A percentile compares a stretch with the other conserved stretches of the same genome.
Evolutionary conservation across 1,140 invertebrate species (phyloP).

Genomic region (Harpegnathos saltator): DNA sequence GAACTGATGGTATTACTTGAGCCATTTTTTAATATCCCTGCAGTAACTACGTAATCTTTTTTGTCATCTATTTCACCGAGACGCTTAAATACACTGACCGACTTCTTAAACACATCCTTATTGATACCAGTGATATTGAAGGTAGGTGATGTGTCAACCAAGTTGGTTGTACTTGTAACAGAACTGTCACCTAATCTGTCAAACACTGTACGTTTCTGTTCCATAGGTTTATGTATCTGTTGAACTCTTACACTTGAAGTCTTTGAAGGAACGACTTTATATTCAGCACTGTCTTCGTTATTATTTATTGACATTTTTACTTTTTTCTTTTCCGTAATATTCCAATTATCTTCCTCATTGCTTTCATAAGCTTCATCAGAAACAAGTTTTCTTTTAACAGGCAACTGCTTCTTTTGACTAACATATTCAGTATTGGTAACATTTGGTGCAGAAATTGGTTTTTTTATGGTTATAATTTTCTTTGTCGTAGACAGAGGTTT

Average conservation of each 20-base stretch:
- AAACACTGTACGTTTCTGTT: constrained; percentile 84
- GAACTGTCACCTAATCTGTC: constrained; percentile 84
- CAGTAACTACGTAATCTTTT: constrained; percentile 70
- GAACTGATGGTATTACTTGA: constrained; percentile 34
- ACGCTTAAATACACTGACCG: constrained; percentile 82
- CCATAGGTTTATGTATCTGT: constrained; percentile 80
- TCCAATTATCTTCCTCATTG: constrained; percentile 71
- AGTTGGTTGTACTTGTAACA: constrained; percentile 84
- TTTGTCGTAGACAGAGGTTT: constrained; percentile 65
- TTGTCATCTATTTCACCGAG: constrained; percentile 83
- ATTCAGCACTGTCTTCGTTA: constrained; percentile 82
- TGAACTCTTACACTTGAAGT: constrained; percentile 81
- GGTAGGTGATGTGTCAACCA: constrained; percentile 76
- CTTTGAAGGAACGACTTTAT: constrained; percentile 85
- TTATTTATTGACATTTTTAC: constrained; percentile 75
- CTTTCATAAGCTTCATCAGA: constrained; percentile 61
- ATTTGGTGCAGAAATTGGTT: constrained; percentile 64
- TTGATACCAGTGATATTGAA: constrained; percentile 84
- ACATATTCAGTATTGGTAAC: constrained; percentile 66
- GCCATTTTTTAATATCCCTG: constrained; percentile 79
- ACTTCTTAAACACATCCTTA: constrained; percentile 79
- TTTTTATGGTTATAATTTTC: constrained; percentile 73
- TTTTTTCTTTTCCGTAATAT: constrained; percentile 65
- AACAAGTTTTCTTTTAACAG: constrained; percentile 73
- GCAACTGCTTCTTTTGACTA: constrained; percentile 60